Evolutionary conservation across 2,888 invertebrate species (phyloP).

Genomic region (Caenorhabditis auriculariae): DNA sequence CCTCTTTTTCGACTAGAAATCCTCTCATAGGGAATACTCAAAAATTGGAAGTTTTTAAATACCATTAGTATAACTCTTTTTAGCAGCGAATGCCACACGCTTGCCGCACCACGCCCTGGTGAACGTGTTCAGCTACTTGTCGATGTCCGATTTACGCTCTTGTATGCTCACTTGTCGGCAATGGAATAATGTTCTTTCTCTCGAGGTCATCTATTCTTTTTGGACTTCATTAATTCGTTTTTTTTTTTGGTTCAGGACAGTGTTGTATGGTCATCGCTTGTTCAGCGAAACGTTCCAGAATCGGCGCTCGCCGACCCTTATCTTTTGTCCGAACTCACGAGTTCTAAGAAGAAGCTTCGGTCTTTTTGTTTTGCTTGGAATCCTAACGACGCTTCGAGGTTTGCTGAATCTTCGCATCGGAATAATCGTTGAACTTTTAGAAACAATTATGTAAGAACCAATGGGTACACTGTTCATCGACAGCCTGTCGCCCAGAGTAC

Average conservation of each 20-base stretch:
- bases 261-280: constrained; percentile 84
- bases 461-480: constrained; percentile 94
- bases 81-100: constrained; percentile 40
- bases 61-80: too few relatives aligned
- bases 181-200: constrained; percentile 83
- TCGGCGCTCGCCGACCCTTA: constrained; percentile 82
- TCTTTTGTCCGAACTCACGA: constrained; percentile 81
- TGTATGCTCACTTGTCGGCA: constrained; percentile 89
- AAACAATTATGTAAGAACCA: constrained; percentile 92
- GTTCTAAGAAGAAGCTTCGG: constrained; percentile 87
- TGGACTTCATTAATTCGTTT: background rate
- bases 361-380: constrained; percentile 96
- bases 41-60: too few relatives aligned
- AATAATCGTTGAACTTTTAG: constrained; percentile 65
- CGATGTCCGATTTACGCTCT: constrained; percentile 76
- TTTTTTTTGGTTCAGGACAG: constrained; percentile 22
- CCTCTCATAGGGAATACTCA: too few relatives aligned
- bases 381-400: constrained; percentile 86
- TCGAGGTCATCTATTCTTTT: constrained; percentile 63
- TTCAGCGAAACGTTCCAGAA: constrained; percentile 81
- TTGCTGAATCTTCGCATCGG: background rate
- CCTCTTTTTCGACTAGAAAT: too few relatives aligned
- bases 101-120: constrained; percentile 49
- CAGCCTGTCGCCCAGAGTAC: constrained; percentile 98
- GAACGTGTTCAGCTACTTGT: constrained; percentile 47